phyloP scores from a whole-genome alignment of 2,113 vertebrate genomes.

The Desmodus rotundus region DNA sequence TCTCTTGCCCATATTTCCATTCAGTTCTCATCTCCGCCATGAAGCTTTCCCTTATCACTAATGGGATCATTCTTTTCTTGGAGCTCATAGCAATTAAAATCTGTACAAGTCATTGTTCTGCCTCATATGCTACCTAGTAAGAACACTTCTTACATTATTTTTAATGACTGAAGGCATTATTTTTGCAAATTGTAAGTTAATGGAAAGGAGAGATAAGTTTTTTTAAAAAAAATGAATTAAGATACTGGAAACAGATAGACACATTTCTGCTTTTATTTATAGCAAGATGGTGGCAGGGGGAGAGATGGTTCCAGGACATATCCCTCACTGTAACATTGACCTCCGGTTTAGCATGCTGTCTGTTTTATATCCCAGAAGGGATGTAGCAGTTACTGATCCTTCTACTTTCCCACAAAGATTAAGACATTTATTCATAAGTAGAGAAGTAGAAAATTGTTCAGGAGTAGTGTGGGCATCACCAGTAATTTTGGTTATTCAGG shows the following conservation, averaged over 20 bases:
- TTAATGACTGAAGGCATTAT: background rate
- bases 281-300: background rate
- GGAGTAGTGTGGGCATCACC: background rate
- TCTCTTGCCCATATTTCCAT: background rate
- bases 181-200: constrained; percentile 5
- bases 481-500: background rate
- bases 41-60: background rate
- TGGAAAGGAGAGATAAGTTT: background rate
- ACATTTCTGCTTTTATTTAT: background rate
- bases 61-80: background rate
- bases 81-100: background rate
- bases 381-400: background rate
- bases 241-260: background rate
- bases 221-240: background rate
- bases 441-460: background rate
- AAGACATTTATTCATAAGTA: background rate
- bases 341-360: background rate
- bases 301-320: background rate
- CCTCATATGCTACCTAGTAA: background rate
- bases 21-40: background rate
- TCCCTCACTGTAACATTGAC: background rate
- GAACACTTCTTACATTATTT: background rate
- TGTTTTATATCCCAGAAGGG: background rate
- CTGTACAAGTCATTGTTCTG: background rate
- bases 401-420: background rate